phyloP scores from a whole-genome alignment of 2,113 vertebrate genomes.

The Lepisosteus osseus region DNA sequence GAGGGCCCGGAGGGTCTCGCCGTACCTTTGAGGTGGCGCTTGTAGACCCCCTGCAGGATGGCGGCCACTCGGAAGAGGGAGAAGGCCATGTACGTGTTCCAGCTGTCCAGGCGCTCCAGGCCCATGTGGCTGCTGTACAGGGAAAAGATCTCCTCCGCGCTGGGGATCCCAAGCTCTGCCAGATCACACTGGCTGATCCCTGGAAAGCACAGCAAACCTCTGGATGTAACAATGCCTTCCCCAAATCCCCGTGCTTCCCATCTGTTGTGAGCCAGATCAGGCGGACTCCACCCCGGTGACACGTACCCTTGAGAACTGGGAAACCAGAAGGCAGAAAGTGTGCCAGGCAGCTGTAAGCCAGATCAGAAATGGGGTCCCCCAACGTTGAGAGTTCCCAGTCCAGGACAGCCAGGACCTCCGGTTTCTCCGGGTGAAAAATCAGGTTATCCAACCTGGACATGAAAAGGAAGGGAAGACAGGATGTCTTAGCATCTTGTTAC shows the following conservation, averaged over 20 bases:
- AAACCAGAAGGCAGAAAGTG: constrained; percentile 60
- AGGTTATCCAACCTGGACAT: constrained; percentile 70
- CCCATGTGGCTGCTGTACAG: constrained; percentile 59
- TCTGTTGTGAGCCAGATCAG: fast-evolving
- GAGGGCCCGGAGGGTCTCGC: too few species aligned
- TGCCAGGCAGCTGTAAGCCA: constrained; percentile 70
- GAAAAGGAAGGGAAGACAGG: too few species aligned
- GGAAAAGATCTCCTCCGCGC: constrained; percentile 55
- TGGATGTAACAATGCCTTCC: too few species aligned
- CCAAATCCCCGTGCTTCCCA: too few species aligned
- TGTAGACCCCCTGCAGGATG: constrained; percentile 59
- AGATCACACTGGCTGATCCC: constrained; percentile 51
- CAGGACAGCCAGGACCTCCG: constrained; percentile 70
- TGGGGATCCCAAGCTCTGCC: constrained; percentile 61
- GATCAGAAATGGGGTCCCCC: constrained; percentile 72
- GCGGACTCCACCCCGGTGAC: background rate
- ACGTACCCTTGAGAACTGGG: constrained; percentile 61
- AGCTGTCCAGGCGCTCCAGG: constrained; percentile 39
- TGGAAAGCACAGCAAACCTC: constrained; percentile 25
- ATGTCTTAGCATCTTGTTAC: too few species aligned
- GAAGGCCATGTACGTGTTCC: constrained; percentile 79
- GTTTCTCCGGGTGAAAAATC: constrained; percentile 71
- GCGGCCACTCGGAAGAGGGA: constrained; percentile 69
- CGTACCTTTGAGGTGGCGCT: constrained; percentile 55
- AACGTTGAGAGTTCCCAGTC: constrained; percentile 75